Evolutionary conservation across 2,113 vertebrate species (phyloP).

Genomic region (Platichthys flesus): DNA sequence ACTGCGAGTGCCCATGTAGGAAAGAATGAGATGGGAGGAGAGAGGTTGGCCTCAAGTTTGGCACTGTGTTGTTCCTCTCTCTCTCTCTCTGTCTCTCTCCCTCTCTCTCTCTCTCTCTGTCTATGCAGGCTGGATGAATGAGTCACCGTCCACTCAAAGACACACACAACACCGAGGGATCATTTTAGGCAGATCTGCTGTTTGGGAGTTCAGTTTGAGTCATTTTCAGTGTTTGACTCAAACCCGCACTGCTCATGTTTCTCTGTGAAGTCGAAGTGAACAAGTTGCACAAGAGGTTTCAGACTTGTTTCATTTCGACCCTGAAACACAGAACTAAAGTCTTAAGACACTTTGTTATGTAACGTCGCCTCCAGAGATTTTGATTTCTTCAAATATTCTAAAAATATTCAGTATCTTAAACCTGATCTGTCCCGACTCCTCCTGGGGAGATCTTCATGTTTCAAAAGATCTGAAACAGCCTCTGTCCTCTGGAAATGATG

Average conservation of each 20-base stretch:
- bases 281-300: neutral
- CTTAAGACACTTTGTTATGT: neutral
- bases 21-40: slow-evolving; percentile 78
- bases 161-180: slow-evolving; percentile 7
- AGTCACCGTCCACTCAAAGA: slow-evolving; percentile 51
- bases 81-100: slow-evolving; percentile 9
- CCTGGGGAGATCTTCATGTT: neutral
- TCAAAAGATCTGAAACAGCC: neutral
- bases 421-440: neutral
- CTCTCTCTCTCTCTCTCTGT: slow-evolving; percentile 11
- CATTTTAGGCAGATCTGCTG: neutral
- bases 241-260: neutral
- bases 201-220: slow-evolving; percentile 5
- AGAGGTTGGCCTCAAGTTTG: slow-evolving; percentile 69
- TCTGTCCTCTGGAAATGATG: neutral
- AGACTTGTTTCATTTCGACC: too few relatives aligned
- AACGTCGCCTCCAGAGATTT: too few relatives aligned
- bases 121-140: slow-evolving; percentile 61
- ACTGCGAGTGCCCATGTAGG: slow-evolving; percentile 68
- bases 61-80: slow-evolving; percentile 52
- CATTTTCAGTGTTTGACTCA: neutral
- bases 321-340: neutral
- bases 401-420: too few relatives aligned
- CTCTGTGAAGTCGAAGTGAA: neutral
- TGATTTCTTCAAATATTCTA: too few relatives aligned